phyloP scores from a whole-genome alignment of 2,797 vertebrate genomes.

The Lagodon rhomboides region DNA sequence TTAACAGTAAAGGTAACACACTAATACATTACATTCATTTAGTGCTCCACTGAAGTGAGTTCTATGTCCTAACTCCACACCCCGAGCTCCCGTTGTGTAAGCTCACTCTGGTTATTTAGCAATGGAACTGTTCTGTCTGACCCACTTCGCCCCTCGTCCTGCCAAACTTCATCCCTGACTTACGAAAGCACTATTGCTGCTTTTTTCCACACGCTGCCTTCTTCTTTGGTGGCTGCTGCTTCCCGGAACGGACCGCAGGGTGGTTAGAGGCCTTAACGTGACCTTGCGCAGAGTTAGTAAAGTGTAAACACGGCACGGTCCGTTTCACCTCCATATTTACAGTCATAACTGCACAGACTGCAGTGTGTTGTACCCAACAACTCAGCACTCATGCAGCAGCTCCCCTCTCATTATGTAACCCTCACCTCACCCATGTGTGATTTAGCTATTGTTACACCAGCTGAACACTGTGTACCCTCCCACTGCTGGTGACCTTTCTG shows the following conservation, averaged over 20 bases:
- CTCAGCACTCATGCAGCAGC: neutral
- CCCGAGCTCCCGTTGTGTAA: neutral
- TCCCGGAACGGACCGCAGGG: neutral
- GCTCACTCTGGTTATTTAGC: neutral
- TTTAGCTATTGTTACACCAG: neutral
- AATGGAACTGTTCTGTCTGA: neutral
- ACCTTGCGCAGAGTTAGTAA: slow-evolving; percentile 17
- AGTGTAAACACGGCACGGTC: slow-evolving; percentile 15
- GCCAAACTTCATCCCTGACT: neutral
- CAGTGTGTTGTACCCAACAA: slow-evolving; percentile 4
- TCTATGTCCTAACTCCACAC: neutral
- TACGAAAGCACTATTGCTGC: neutral
- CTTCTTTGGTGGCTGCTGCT: slow-evolving; percentile 7
- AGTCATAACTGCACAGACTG: slow-evolving; percentile 21
- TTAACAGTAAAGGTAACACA: neutral
- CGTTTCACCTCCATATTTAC: slow-evolving; percentile 24
- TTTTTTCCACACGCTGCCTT: neutral
- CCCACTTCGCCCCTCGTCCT: neutral
- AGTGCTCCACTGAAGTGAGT: neutral
- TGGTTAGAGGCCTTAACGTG: neutral
- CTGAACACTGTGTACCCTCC: neutral
- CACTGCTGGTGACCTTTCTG: slow-evolving; percentile 4
- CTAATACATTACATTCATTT: neutral
- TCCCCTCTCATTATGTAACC: neutral
- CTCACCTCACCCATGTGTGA: neutral